A percentile compares a stretch with the other conserved stretches of the same genome.
Conservation (phyloP, 1,140 invertebrate species). For the Drosophila cardini region DNA sequence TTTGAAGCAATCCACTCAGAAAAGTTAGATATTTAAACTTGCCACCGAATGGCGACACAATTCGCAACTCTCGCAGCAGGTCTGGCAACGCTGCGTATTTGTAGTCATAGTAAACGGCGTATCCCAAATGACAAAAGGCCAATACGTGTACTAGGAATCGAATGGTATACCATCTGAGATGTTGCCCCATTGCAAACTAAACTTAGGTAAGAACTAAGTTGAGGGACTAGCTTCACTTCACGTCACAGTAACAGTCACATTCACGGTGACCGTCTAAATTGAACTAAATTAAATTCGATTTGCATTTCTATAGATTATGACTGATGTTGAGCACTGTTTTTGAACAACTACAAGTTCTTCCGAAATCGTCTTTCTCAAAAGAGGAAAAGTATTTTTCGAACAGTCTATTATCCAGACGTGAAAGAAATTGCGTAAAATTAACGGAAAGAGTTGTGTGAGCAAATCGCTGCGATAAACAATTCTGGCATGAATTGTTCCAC, state of each 20-base stretch:
- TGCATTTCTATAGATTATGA: too few species aligned
- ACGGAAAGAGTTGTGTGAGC: too few species aligned
- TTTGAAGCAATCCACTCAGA: constrained; percentile 91
- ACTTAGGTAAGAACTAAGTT: neutral
- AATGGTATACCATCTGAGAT: neutral
- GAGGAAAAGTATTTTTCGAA: too few species aligned
- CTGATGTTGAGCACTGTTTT: too few species aligned
- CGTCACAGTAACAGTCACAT: neutral
- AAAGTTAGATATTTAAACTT: constrained; percentile 95
- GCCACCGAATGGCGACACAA: constrained; percentile 86
- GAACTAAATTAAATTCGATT: too few species aligned
- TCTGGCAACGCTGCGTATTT: constrained; percentile 87
- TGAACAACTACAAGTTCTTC: too few species aligned
- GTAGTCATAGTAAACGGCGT: constrained; percentile 90
- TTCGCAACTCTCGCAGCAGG: constrained; percentile 85
- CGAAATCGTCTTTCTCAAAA: too few species aligned
- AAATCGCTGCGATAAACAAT: too few species aligned
- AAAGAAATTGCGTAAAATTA: too few species aligned
- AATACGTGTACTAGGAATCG: constrained; percentile 86
- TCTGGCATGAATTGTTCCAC: too few species aligned
- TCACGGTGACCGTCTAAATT: too few species aligned
- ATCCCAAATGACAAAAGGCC: constrained; percentile 88
- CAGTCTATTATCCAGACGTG: too few species aligned
- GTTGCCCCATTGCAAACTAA: constrained; percentile 1
- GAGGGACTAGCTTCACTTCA: neutral